These are phyloP conservation scores for Zapornia atra DNA, from an alignment of 2,113 vertebrate genomes.

Conservation along the genomic window DNA sequence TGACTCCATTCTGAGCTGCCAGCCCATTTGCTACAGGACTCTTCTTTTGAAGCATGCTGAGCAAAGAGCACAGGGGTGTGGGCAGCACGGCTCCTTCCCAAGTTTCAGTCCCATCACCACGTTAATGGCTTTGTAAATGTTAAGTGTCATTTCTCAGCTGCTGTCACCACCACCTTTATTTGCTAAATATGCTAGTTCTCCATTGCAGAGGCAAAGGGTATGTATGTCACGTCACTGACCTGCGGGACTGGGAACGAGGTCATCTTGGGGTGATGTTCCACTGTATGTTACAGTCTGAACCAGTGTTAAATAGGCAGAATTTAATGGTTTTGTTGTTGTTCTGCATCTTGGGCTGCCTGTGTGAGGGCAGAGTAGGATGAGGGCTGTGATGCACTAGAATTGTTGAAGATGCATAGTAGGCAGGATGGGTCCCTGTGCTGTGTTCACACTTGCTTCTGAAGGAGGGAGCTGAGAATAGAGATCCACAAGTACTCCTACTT, in stretches of 20 bases:
- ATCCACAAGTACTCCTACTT: background rate
- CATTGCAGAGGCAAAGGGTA: background rate
- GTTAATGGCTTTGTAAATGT: conserved; percentile 54
- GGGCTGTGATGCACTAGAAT: background rate
- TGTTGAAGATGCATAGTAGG: background rate
- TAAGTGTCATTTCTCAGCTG: conserved; percentile 1
- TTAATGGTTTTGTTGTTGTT: background rate
- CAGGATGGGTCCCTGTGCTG: background rate
- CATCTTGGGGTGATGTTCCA: background rate
- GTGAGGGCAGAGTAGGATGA: background rate
- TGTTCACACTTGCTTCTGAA: background rate
- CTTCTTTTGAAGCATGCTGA: conserved; percentile 31
- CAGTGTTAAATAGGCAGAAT: background rate
- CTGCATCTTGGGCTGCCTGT: background rate
- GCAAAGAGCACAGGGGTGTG: background rate
- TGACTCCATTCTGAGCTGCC: conserved; percentile 27
- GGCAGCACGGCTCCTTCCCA: conserved; percentile 8
- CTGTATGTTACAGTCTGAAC: background rate
- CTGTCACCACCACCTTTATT: conserved; percentile 38
- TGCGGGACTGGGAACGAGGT: background rate
- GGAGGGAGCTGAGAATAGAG: background rate
- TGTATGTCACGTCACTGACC: background rate
- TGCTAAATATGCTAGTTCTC: conserved; percentile 6
- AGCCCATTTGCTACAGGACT: conserved; percentile 29
- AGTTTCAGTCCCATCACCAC: background rate